phyloP scores from a whole-genome alignment of 2,113 vertebrate genomes.

The Mustela nigripes region DNA sequence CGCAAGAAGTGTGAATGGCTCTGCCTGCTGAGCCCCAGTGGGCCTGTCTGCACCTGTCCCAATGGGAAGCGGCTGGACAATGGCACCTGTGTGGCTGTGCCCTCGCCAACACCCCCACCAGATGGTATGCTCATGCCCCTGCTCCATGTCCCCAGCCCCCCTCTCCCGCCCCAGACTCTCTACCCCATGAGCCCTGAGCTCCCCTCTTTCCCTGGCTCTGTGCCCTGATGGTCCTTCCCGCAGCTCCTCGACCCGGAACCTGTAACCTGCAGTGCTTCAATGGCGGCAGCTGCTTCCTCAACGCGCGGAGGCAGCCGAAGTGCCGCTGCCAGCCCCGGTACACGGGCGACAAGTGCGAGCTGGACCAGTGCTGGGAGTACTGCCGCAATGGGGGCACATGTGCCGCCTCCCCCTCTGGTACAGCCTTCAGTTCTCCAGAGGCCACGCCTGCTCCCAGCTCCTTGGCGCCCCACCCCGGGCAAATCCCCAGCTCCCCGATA shows the following conservation, averaged over 20 bases:
- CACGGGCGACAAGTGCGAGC: conserved; percentile 93
- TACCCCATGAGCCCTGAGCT: not conserved
- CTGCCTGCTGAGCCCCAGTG: conserved; percentile 97
- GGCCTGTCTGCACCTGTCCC: conserved; percentile 97
- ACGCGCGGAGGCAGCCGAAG: conserved; percentile 94
- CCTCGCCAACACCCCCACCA: conserved; percentile 91
- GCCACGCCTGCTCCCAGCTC: accelerated
- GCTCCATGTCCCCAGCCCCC: accelerated
- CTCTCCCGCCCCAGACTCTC: accelerated
- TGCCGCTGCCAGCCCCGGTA: conserved; percentile 97
- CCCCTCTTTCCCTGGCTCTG: not conserved
- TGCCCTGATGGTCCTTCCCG: not conserved
- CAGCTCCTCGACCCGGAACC: conserved; percentile 90
- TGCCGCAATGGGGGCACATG: conserved; percentile 97
- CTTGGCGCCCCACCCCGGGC: not conserved
- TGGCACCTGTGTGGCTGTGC: conserved; percentile 93
- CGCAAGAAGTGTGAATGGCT: conserved; percentile 98
- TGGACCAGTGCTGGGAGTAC: conserved; percentile 95
- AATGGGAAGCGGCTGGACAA: conserved; percentile 95
- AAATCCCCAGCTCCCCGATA: too few species aligned
- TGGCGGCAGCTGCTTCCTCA: conserved; percentile 96
- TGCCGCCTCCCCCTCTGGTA: conserved; percentile 94
- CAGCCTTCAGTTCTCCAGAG: not conserved
- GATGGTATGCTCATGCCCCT: conserved; percentile 87
- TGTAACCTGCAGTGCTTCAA: conserved; percentile 94